Evolutionary conservation across 2,797 vertebrate genomes (phyloP), one percentile per base, ranked within the genome.

Genomic region (Tachyglossus aculeatus): DNA sequence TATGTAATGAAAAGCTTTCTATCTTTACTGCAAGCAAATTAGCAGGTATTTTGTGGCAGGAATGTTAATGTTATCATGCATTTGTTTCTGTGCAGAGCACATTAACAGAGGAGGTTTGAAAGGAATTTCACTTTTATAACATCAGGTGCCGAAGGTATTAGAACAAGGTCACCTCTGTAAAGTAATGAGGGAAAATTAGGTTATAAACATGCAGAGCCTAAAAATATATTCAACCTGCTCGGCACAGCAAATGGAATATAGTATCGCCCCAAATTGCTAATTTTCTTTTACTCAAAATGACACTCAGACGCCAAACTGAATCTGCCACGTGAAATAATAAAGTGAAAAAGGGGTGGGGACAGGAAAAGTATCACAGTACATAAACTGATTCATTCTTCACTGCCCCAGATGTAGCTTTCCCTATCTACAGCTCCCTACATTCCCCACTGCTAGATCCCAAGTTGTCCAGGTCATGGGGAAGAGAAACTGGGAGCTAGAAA

Each of bases 1-100:
- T 92, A 88, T 86, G 83, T 87, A 90, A 93, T 93, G 89, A 91
- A 93, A 93, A 89, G 90, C 88, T 89, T 91, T 91, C 87, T 88
- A 84, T 90, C 86, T 85, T 85, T 74, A 86, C 84, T 84, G 82
- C 78, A 88, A 90, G 88, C 77, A 90, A 93, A 93, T 93, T 92
- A 93, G 68, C 67, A 87, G 74, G 73, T 86, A 86, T 89, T 91
- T 89, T 91, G 85, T 88, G 80, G 82, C 57, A 86, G 83, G 87
- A 92, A 90, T 93, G 84, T 86, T 91, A 92, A 91, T 89, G 81
- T 67, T 89, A 86, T 88, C 79, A 89, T 50, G 22, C 74, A 87
- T 90, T 91, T 93, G 71, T 91, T 92, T 90, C 81, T 80, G 77
- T 91, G 74, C 32, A 88, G 67, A 87, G 65, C 76, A 88, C 67